Conservation (phyloP, 2,113 vertebrate genomes). For the Tachysurus fulvidraco region DNA sequence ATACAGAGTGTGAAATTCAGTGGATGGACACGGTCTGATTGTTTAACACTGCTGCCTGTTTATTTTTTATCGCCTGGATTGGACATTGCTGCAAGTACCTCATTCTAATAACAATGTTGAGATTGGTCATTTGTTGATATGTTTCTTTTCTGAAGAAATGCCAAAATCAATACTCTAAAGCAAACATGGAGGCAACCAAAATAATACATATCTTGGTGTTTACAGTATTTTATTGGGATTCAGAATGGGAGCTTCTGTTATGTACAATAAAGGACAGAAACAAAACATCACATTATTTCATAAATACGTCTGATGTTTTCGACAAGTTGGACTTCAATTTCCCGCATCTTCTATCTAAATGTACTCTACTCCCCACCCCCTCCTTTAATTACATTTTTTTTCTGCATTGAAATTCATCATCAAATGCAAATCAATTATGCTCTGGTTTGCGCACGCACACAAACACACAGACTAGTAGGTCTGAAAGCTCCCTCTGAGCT, state of each 20-base stretch:
- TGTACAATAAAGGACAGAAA: conserved; percentile 76
- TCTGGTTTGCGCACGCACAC: neutral
- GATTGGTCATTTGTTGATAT: neutral
- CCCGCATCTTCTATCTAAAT: conserved; percentile 8
- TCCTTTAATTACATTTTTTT: neutral
- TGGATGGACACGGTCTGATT: neutral
- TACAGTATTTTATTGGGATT: conserved; percentile 64
- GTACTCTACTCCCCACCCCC: neutral
- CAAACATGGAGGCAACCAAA: neutral
- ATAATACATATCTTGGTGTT: conserved; percentile 15
- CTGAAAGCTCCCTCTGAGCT: neutral
- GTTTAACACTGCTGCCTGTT: neutral
- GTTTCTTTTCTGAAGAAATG: neutral
- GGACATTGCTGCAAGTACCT: neutral
- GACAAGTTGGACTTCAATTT: conserved; percentile 23
- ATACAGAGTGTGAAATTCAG: neutral
- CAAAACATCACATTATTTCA: conserved; percentile 67
- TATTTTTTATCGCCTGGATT: neutral
- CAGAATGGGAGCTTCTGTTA: conserved; percentile 71
- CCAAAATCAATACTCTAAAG: neutral
- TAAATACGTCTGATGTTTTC: conserved; percentile 69
- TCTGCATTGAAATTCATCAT: neutral
- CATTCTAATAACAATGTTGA: neutral
- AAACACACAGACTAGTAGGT: too few species aligned
- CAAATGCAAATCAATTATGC: neutral